A percentile compares a stretch with the other conserved stretches of the same genome.
Conservation (phyloP, 1,140 invertebrate species). For the Dinoponera quadriceps region DNA sequence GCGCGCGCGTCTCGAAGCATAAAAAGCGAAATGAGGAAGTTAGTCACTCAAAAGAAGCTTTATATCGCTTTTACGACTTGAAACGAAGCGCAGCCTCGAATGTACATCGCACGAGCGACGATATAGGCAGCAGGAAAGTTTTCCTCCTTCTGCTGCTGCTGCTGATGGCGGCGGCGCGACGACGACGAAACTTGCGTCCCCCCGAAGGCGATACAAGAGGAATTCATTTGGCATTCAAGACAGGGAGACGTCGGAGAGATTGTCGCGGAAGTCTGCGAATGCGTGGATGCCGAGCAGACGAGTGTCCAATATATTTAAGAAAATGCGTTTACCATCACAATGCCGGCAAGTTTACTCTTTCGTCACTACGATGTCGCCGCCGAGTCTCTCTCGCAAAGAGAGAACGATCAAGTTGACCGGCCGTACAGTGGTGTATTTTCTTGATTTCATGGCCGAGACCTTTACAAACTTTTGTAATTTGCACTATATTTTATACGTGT, state of each 20-base stretch:
- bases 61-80: conserved; percentile 71
- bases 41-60: conserved; percentile 69
- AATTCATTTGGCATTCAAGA: conserved; percentile 55
- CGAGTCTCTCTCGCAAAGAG: not conserved
- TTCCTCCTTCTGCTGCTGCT: conserved; percentile 11
- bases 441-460: too few species aligned
- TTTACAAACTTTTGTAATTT: too few species aligned
- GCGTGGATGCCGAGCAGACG: conserved; percentile 27
- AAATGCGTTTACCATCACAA: conserved; percentile 9
- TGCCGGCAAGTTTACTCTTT: conserved; percentile 5
- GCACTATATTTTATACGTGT: too few species aligned
- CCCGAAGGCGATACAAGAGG: conserved; percentile 43
- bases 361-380: not conserved
- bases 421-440: too few species aligned
- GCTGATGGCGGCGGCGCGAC: conserved; percentile 9
- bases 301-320: conserved; percentile 48
- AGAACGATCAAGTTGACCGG: conserved; percentile 32
- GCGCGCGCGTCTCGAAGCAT: not conserved
- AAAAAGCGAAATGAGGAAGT: conserved; percentile 68
- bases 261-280: conserved; percentile 24
- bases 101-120: conserved; percentile 1
- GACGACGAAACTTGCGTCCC: conserved; percentile 12
- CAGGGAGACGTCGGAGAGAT: conserved; percentile 22
- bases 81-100: conserved; percentile 67
- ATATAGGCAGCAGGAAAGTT: conserved; percentile 38